A percentile compares a stretch with the other conserved stretches of the same genome.
Conservation (phyloP, 2,797 vertebrate species). For the Passerculus sandwichensis region DNA sequence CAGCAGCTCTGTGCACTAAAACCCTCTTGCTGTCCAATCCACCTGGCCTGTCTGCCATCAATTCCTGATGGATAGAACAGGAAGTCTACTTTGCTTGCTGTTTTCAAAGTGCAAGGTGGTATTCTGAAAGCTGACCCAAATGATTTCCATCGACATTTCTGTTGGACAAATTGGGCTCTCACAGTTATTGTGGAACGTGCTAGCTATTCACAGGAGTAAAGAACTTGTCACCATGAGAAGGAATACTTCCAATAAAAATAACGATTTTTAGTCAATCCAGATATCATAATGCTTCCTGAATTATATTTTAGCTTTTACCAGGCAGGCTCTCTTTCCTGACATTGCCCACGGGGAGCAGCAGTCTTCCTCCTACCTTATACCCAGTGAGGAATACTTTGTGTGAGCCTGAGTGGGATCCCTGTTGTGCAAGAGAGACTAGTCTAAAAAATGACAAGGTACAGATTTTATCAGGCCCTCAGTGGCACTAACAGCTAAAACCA, state of each 20-base stretch:
- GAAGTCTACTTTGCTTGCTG: neutral
- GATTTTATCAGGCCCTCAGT: neutral
- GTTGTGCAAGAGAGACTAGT: neutral
- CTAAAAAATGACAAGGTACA: neutral
- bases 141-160: neutral
- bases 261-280: neutral
- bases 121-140: neutral
- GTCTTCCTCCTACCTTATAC: neutral
- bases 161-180: neutral
- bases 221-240: neutral
- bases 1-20: neutral
- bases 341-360: neutral
- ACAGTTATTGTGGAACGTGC: neutral
- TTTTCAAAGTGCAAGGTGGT: neutral
- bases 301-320: neutral
- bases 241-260: neutral
- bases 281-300: neutral
- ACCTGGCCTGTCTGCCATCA: neutral
- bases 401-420: neutral
- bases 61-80: neutral
- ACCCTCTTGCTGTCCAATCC: neutral
- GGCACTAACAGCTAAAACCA: neutral
- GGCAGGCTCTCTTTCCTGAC: neutral
- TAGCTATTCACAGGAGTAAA: neutral
- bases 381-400: neutral